Base-by-base conservation (phyloP, 2,797 vertebrate genomes). In the Huso huso region DNA sequence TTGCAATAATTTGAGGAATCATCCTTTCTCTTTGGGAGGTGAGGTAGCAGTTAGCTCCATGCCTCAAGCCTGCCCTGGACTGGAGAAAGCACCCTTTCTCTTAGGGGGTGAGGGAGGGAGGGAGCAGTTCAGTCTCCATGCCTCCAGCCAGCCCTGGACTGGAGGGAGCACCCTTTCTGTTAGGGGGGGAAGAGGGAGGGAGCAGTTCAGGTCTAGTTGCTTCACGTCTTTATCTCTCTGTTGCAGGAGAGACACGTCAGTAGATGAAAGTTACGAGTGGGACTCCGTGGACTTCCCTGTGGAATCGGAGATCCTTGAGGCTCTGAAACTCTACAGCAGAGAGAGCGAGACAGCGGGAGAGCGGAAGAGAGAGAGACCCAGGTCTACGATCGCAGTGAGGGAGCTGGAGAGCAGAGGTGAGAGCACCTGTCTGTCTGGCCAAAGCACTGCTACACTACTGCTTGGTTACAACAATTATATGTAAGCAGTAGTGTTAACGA, bases 231-330 rank as follows among this genome's bases (percentile, higher is more conserved):
- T 37, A 37, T 37, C 4, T 37, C 37, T 37, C 37, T 37, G 37
- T 55, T 55, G n/a, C 86, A 97, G 94, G 90, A 94, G 93, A 79
- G 94, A 95, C 84, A 93, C 94, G 0, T 96, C 93, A 9, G 95
- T 97, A 86, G 96, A 97, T 63, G 94, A 97, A 81, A 94, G 93
- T 85, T 96, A 98, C 69, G 95, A 98, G 74, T 98, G 95, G 95
- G 95, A 98, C 68, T 86, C 94, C 0, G 79, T 78, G 15, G 94
- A 97, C 68, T 86, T 87, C 15, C 83, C 86, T 7, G 83, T 92
- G 80, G 92, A 95, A 67, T 71, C 86, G 0, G 90, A 96, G 70
- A 76, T 94, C 77, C 87, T 94, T 77, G 92, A 93, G 73, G 88
- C 88, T 55, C 79, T 87, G 70, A 87, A 86, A 78, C 79, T 88